Evolutionary conservation across 92 coral and sea anemone genomes (phyloP), one percentile per base, ranked within the genome.

Genomic region (Porites rus): DNA sequence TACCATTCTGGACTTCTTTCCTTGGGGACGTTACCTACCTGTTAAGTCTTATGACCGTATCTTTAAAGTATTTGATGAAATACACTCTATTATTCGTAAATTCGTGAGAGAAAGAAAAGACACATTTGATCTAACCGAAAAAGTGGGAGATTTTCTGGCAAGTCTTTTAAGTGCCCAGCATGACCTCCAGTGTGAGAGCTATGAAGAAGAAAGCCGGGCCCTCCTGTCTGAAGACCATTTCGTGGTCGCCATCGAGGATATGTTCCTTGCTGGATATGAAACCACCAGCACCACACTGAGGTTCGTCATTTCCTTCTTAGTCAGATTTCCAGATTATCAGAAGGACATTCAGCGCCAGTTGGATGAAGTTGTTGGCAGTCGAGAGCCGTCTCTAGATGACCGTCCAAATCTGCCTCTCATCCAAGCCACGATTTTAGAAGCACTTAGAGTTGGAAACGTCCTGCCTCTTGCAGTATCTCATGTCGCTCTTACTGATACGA

Each of bases 241-340:
- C 16, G 80, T 90, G 0, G 28, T 38, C 70, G 76, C 93, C 73
- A 79, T 90, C 17, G 79, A 90, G 22, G 90, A 80, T 62, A 85
- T 90, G 93, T 90, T 90, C 69, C 21, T 63, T 14, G 93, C 79
- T 17, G 93, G 93, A 0, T 90, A 86, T 53, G 87, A 90, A 59
- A 90, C 93, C 19, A 85, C 90, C 24, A 86, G 93, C 63, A 86
- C 93, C 19, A 71, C 93, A 9, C 50, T 86, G 61, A 87, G 84
- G 50, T 90, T 89, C 86, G 64, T 84, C 46, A 85, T 90, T 24
- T 80, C 84, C 51, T 85, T 65, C 72, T 58, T 90, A 16, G 77
- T 69, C 14, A 63, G 25, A 38, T 50, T 74, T 50, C 87, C 87
- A 16, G 50, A 69, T 53, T 80, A 74, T 24, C 93, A 90, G 65